phyloP scores from a whole-genome alignment of 2,113 vertebrate species.

The Hiodon tergisus region DNA sequence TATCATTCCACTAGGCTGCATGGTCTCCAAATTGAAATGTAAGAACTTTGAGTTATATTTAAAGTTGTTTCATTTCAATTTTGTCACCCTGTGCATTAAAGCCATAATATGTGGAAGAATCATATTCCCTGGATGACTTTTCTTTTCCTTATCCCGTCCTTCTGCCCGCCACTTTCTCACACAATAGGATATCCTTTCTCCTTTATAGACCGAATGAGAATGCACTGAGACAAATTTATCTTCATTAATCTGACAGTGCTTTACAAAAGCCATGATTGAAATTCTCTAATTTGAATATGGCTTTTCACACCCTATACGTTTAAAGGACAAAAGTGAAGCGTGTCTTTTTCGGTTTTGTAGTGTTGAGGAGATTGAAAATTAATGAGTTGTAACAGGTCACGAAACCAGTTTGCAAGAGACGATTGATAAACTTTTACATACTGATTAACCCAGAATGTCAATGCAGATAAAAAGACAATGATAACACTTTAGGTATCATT shows the following conservation, averaged over 20 bases:
- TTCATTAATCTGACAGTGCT: background rate
- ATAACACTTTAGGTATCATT: too few species aligned
- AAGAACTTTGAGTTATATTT: too few species aligned
- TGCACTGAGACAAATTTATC: background rate
- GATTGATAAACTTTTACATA: background rate
- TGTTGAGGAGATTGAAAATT: background rate
- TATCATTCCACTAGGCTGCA: background rate
- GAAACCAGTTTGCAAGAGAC: background rate
- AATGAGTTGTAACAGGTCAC: slow-evolving; percentile 2
- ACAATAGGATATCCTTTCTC: background rate
- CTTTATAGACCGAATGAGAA: background rate
- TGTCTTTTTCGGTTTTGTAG: background rate
- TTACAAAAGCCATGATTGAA: background rate
- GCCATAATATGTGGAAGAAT: background rate
- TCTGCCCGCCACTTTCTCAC: background rate
- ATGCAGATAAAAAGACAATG: too few species aligned
- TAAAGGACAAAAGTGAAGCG: background rate
- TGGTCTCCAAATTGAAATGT: too few species aligned
- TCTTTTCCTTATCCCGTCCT: background rate
- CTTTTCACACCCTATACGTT: background rate
- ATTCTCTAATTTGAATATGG: background rate
- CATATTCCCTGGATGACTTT: background rate
- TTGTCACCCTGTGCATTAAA: background rate
- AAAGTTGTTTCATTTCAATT: too few species aligned
- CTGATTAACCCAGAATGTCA: too few species aligned